A percentile compares a stretch with the other conserved stretches of the same genome.
Conservation (phyloP, 2,888 invertebrate genomes). For the Timema cristinae region DNA sequence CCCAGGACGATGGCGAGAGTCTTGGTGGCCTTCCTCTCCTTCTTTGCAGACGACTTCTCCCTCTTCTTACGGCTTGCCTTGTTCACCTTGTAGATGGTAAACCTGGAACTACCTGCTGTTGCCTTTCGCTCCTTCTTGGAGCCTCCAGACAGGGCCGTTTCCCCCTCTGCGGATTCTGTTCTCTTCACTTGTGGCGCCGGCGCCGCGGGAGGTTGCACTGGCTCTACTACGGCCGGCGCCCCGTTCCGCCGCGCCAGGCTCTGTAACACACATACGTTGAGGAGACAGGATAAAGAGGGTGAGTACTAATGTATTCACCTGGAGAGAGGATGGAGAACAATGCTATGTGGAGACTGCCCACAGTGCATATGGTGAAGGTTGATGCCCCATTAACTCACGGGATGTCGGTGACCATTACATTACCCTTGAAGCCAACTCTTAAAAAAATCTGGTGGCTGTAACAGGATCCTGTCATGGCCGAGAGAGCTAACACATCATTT, state of each 20-base stretch:
- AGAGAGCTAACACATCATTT: no score
- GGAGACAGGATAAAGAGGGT: no score
- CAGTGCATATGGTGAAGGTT: no score
- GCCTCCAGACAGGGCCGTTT: conserved; percentile 27
- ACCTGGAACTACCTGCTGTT: conserved; percentile 60
- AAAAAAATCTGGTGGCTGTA: no score
- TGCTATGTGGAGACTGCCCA: no score
- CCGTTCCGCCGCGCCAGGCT: conserved; percentile 27
- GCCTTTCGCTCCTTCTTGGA: conserved; percentile 67
- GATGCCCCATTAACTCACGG: no score
- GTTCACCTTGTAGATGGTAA: conserved; percentile 90
- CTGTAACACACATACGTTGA: not conserved
- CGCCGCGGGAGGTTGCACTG: not conserved
- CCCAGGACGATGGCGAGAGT: conserved; percentile 97
- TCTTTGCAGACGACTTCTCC: conserved; percentile 89
- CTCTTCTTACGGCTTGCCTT: conserved; percentile 93
- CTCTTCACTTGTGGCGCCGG: conserved; percentile 7
- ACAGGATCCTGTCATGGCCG: no score
- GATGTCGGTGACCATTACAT: no score
- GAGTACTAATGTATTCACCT: no score
- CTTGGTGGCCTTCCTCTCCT: conserved; percentile 97
- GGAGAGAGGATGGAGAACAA: no score
- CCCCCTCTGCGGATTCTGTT: conserved; percentile 14
- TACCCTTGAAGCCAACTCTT: no score
- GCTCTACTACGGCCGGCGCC: not conserved